Base-by-base conservation (phyloP, 2,797 vertebrate species). In the Acridotheres tristis region DNA sequence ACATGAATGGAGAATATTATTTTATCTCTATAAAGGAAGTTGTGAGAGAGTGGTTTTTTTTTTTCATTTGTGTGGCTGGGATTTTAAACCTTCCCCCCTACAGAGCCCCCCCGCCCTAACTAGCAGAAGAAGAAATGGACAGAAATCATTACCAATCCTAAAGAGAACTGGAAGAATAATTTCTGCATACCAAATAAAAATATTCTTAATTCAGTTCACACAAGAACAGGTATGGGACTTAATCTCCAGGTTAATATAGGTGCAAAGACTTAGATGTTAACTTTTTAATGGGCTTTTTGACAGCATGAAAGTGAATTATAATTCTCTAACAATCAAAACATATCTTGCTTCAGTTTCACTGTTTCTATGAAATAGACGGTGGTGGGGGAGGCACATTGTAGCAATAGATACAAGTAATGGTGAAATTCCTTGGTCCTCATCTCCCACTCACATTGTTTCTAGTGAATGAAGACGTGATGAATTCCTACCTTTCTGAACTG, bases 341-440 rank as follows among this genome's bases (percentile, higher is more conserved):
- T 81, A 5, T 16, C 7, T 71, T 85, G 30, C 22, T 72, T 89
- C 22, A 25, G 7, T 82, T 78, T 78, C 36, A 26, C 27, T 11
- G 3, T 55, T 71, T 78, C 26, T 76, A 0, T 75, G 30, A 86
- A 79, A 47, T 45, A 66, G 16, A 62, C 1, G 1, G 2, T 16
- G 14, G 26, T 0, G 3, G 2, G 4, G 17, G 5, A 9, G 21
- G 8, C 9, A 29, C 34, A 54, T 81, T 17, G 6, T 26, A 84
- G 23, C 3, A 2, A 11, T n/a, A 69, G 9, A 50, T 36, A 23
- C n/a, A 80, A 73, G 23, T 23, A 59, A 34, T n/a, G 30, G 58
- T 55, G 38, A 69, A 65, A 43, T 55, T 69, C 43, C 5, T 0
- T 71, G 66, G 16, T 54, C 20, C 25, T 74, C n/a, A 14, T 61